Evolutionary conservation across 2,113 vertebrate species (phyloP).

Genomic region (Mormyrus lacerda): DNA sequence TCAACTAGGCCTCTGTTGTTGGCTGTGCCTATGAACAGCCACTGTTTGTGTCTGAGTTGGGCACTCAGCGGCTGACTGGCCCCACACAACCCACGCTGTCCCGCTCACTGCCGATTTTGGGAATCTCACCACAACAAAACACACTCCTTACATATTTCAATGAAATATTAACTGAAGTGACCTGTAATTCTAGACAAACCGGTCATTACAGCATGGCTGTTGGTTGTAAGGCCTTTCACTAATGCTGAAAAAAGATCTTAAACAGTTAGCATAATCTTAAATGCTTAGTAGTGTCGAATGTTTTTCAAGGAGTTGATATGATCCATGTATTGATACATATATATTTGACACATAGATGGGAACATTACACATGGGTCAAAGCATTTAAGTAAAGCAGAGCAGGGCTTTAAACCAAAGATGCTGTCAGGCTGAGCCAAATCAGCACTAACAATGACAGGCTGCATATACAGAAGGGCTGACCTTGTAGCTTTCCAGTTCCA

Average conservation of each 20-base stretch:
- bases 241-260: background rate
- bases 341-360: background rate
- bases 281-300: background rate
- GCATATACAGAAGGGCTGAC: constrained; percentile 43
- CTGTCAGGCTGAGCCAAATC: background rate
- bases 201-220: background rate
- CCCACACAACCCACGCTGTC: background rate
- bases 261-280: background rate
- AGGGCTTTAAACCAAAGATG: background rate
- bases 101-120: background rate
- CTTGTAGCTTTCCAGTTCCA: constrained; percentile 83
- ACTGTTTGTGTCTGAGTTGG: constrained; percentile 17
- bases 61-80: background rate
- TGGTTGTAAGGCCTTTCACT: background rate
- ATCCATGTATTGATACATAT: background rate
- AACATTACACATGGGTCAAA: background rate
- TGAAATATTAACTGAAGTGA: background rate
- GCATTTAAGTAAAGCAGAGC: background rate
- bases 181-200: background rate
- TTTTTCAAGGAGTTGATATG: background rate
- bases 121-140: background rate
- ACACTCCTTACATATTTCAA: background rate
- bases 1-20: constrained; percentile 33
- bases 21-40: constrained; percentile 15
- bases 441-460: background rate